A percentile compares a stretch with the other conserved stretches of the same genome.
Conservation (phyloP, 2,113 vertebrate species). For the Enhydra lutris region DNA sequence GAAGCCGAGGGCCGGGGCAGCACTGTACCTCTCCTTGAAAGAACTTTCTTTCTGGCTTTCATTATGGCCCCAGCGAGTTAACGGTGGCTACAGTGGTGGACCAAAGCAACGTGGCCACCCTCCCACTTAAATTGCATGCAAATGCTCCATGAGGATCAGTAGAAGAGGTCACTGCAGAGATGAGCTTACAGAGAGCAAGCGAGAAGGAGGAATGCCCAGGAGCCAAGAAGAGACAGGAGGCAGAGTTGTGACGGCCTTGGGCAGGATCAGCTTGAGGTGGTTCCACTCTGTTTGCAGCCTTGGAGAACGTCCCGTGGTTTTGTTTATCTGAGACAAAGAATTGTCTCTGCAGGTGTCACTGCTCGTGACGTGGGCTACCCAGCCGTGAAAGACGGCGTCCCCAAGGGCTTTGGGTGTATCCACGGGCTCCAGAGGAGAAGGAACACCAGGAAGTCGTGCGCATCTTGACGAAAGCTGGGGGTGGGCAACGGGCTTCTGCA, state of each 20-base stretch:
- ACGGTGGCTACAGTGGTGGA: no score
- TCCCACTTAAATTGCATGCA: neutral
- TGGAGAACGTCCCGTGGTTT: neutral
- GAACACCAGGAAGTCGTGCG: accelerated
- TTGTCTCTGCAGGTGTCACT: neutral
- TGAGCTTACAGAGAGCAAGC: neutral
- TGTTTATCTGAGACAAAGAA: neutral
- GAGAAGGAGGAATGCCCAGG: neutral
- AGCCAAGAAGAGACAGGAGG: neutral
- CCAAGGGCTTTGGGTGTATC: accelerated
- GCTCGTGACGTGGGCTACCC: neutral
- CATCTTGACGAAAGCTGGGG: neutral
- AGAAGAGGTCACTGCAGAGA: neutral
- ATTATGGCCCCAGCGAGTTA: neutral
- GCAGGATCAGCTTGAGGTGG: neutral
- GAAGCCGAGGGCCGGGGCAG: neutral
- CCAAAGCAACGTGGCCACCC: neutral
- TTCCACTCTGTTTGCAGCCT: neutral
- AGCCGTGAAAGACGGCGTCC: neutral
- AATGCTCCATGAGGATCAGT: neutral
- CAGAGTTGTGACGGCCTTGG: neutral
- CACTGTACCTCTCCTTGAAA: neutral
- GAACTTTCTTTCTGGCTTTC: neutral
- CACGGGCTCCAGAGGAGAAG: neutral
- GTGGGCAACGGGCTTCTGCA: neutral